A percentile compares a stretch with the other conserved stretches of the same genome.
Conservation (phyloP, 2,888 invertebrate genomes). For the Bombylius major region DNA sequence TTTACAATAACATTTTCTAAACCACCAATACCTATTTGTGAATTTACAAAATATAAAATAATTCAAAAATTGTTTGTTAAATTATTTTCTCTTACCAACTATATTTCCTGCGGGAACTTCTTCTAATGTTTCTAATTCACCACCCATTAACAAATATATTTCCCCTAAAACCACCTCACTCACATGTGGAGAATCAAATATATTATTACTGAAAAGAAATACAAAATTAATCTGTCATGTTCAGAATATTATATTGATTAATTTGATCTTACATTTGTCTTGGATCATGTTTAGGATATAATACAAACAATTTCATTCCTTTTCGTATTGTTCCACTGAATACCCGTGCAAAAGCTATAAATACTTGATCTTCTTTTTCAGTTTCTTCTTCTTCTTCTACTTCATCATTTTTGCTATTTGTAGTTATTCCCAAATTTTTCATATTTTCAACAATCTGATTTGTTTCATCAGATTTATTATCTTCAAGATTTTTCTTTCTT, state of each 20-base stretch:
- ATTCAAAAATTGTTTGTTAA: background rate
- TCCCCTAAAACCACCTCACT: constrained; percentile 46
- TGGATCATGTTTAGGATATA: constrained; percentile 84
- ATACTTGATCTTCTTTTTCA: constrained; percentile 45
- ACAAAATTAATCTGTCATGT: background rate
- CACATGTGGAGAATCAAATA: constrained; percentile 29
- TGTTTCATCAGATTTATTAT: constrained; percentile 5
- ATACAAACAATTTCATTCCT: constrained; percentile 67
- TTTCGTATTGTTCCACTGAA: constrained; percentile 73
- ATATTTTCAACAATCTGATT: constrained; percentile 20
- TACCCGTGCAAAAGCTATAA: constrained; percentile 85
- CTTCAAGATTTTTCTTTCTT: constrained; percentile 27
- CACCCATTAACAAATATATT: constrained; percentile 84
- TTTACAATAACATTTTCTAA: constrained; percentile 73
- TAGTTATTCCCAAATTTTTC: constrained; percentile 18
- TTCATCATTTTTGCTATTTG: background rate
- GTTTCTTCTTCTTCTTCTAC: constrained; percentile 20
- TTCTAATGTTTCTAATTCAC: constrained; percentile 69
- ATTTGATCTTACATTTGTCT: constrained; percentile 39
- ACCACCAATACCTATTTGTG: constrained; percentile 59
- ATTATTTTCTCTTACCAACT: constrained; percentile 43
- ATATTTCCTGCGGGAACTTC: constrained; percentile 84
- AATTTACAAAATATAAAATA: background rate
- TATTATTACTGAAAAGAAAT: constrained; percentile 11
- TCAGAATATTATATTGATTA: background rate